Base-by-base conservation (phyloP, 1,140 invertebrate genomes). In the Neotoxoptera formosana region DNA sequence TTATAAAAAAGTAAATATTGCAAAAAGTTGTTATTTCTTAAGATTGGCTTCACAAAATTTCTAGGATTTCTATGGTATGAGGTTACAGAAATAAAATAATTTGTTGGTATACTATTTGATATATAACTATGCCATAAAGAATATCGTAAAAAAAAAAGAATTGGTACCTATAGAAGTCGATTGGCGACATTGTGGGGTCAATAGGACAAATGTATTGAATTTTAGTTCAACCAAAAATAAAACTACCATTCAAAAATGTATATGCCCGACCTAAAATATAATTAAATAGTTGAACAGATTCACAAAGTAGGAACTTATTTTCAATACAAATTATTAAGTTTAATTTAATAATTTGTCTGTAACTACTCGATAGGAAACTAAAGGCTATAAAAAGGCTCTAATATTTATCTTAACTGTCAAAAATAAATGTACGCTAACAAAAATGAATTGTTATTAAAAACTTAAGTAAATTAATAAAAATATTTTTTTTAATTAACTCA, bases 161-260 rank as follows among this genome's bases (percentile, higher is more conserved):
- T 76, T n/a, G 6, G 14, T 76, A n/a, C 20, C 1, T 53, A 17
- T 23, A 88, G 21, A 14, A 25, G 36, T 34, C 30, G 9, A 88
- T 51, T 88, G 47, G 87, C 8, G 30, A 34, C 87, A 51, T 34
- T 34, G n/a, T 51, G 47, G n/a, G 47, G 87, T 88, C 87, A 88
- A 88, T 88, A 88, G 87, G 20, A 51, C 87, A 53, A 51, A 51
- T 34, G n/a, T 51, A 51, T 51, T 88, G 30, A n/a, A 88, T 48
- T 53, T 88, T 51, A 88, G 45, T 88, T 88, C 30, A 51, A 51
- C 20, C 47, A 88, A 88, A 51, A 88, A 51, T 88, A 88, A 88
- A 51, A 34, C 87, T 23, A 88, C 20, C 7, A 88, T 23, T 51
- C 53, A 88, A 51, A 51, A 48, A 88, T 87, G 30, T 48, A 87